Evolutionary conservation across 1,140 invertebrate species (phyloP).

Genomic region (Tetraneura akinire): DNA sequence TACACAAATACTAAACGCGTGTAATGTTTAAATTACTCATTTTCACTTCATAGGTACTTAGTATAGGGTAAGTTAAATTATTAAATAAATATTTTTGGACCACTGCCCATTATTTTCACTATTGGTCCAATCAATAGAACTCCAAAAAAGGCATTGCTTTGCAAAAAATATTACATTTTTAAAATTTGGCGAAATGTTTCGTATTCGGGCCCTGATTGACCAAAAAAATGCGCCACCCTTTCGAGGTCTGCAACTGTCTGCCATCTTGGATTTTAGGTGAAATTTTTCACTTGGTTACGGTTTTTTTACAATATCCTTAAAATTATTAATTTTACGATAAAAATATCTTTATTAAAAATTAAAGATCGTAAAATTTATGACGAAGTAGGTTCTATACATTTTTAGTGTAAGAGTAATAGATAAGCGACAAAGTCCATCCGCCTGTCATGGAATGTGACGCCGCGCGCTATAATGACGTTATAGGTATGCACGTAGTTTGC

Average conservation of each 20-base stretch:
- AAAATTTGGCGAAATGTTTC: not conserved
- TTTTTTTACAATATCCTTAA: conserved; percentile 5
- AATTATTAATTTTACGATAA: not conserved
- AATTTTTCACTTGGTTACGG: conserved; percentile 4
- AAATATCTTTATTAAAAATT: not conserved
- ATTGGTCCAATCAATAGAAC: conserved; percentile 10
- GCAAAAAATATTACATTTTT: conserved; percentile 24
- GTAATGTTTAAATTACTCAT: too few relatives aligned
- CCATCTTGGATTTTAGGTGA: conserved; percentile 1
- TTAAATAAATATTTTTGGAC: too few relatives aligned
- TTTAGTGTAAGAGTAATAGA: conserved; percentile 3
- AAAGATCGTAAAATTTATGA: conserved; percentile 18
- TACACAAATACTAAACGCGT: too few relatives aligned
- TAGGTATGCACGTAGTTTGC: not conserved
- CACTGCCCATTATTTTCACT: too few relatives aligned
- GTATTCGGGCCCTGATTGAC: not conserved
- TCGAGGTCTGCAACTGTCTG: not conserved
- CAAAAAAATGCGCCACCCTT: conserved; percentile 11
- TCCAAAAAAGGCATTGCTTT: not conserved
- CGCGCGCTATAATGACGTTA: not conserved
- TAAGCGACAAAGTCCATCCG: conserved; percentile 10
- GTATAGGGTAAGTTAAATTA: too few relatives aligned
- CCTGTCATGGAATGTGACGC: not conserved
- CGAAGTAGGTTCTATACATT: not conserved
- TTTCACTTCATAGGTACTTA: too few relatives aligned